A percentile compares a stretch with the other conserved stretches of the same genome.
Conservation (phyloP, 2,888 invertebrate species). For the Bombylius major region DNA sequence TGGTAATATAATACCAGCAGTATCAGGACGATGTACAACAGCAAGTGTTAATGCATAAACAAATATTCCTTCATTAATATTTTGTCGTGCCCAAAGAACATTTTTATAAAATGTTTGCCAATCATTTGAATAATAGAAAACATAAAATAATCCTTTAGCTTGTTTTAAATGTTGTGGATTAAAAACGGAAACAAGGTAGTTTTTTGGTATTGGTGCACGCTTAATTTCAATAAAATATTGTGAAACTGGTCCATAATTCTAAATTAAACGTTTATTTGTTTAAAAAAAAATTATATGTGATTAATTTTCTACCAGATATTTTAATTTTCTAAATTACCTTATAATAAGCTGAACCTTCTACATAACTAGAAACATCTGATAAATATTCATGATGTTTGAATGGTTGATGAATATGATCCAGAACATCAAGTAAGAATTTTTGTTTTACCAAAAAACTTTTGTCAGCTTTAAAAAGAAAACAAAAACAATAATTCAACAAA, state of each 20-base stretch:
- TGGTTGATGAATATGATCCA: constrained; percentile 10
- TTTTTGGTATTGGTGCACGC: constrained; percentile 41
- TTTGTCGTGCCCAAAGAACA: constrained; percentile 52
- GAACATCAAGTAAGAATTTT: constrained; percentile 33
- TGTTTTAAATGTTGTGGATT: constrained; percentile 42
- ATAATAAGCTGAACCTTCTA: constrained; percentile 6
- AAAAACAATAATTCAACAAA: background rate
- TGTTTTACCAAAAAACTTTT: constrained; percentile 33
- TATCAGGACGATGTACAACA: constrained; percentile 49
- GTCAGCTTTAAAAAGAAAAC: constrained; percentile 27
- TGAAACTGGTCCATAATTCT: constrained; percentile 7
- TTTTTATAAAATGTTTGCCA: constrained; percentile 56
- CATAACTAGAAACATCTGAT: background rate
- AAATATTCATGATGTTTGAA: constrained; percentile 4
- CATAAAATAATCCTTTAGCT: constrained; percentile 46
- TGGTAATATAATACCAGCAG: constrained; percentile 51
- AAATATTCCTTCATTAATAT: constrained; percentile 57
- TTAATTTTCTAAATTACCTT: constrained; percentile 3
- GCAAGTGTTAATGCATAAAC: constrained; percentile 50
- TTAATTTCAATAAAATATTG: constrained; percentile 4
- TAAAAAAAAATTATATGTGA: background rate
- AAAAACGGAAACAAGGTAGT: constrained; percentile 43
- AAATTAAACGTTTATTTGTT: background rate
- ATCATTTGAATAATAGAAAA: constrained; percentile 56
- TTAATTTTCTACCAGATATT: no score